Evolutionary conservation across 1,140 invertebrate genomes (phyloP).

Genomic region (Drosophila seguyi): DNA sequence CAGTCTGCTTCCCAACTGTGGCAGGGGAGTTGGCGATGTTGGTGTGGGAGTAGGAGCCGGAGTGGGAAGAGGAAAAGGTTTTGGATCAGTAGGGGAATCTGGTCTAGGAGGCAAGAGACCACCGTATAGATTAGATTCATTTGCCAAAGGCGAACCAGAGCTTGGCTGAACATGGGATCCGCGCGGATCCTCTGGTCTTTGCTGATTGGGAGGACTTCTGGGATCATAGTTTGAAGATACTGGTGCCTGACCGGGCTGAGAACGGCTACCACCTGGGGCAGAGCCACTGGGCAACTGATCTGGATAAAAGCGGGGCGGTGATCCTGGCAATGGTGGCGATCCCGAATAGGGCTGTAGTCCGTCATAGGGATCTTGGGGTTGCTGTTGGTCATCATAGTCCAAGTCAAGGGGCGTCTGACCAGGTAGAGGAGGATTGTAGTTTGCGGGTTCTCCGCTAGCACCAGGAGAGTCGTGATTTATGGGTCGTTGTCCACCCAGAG

Average conservation of each 20-base stretch:
- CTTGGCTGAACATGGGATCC: not conserved
- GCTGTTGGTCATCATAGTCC: conserved; percentile 19
- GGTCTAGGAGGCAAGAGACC: conserved; percentile 47
- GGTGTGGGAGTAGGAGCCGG: not conserved
- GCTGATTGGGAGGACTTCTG: not conserved
- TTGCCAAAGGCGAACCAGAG: not conserved
- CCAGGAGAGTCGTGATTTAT: conserved; percentile 21
- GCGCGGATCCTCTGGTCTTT: not conserved
- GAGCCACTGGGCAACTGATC: conserved; percentile 40
- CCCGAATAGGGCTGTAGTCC: not conserved
- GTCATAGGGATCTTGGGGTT: conserved; percentile 9
- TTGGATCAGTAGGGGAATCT: not conserved
- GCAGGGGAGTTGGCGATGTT: conserved; percentile 10
- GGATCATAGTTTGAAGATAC: not conserved
- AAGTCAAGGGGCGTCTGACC: conserved; percentile 36
- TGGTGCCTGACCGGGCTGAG: conserved; percentile 19
- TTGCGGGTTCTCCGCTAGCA: conserved; percentile 10
- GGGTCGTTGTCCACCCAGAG: conserved; percentile 49
- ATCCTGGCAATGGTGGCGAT: conserved; percentile 6
- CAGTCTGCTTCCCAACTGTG: conserved; percentile 32
- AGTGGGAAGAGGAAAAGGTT: not conserved
- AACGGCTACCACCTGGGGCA: conserved; percentile 5
- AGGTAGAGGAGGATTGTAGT: not conserved
- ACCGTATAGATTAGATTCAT: conserved; percentile 66
- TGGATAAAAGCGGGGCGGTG: conserved; percentile 4